Conservation (phyloP, 2,113 vertebrate genomes). For the Barnardius zonarius region DNA sequence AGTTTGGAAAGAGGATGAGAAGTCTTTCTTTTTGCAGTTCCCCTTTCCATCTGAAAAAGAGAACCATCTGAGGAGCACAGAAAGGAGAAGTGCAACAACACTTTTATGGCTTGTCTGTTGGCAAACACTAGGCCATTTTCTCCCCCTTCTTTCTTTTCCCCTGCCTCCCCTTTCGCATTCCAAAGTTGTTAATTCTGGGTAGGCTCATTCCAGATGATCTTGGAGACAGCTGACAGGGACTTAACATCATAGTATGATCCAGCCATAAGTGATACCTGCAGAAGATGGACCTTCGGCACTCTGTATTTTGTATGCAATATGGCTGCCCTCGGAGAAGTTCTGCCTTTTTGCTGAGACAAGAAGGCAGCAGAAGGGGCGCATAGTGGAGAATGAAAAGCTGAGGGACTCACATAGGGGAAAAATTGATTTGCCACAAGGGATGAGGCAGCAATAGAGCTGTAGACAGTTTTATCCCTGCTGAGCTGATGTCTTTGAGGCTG, state of each 20-base stretch:
- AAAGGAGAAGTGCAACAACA: slow-evolving; percentile 54
- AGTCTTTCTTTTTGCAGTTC: slow-evolving; percentile 43
- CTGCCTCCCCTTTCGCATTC: background rate
- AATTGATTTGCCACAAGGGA: background rate
- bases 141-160: rapidly evolving
- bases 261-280: background rate
- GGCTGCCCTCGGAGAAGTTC: background rate
- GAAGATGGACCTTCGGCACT: background rate
- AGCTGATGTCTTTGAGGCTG: background rate
- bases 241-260: background rate
- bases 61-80: slow-evolving; percentile 33
- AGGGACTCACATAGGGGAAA: background rate
- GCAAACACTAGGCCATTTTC: background rate
- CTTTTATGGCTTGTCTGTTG: background rate
- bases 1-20: slow-evolving; percentile 57
- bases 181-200: background rate
- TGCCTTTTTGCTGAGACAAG: background rate
- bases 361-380: background rate
- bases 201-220: background rate
- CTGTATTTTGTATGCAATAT: background rate
- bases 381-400: background rate
- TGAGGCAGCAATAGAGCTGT: background rate
- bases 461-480: background rate
- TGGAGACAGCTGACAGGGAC: background rate
- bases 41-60: slow-evolving; percentile 58